These are phyloP conservation scores for Oplegnathus fasciatus DNA, from an alignment of 2,113 vertebrate genomes.

Conservation along the genomic window DNA sequence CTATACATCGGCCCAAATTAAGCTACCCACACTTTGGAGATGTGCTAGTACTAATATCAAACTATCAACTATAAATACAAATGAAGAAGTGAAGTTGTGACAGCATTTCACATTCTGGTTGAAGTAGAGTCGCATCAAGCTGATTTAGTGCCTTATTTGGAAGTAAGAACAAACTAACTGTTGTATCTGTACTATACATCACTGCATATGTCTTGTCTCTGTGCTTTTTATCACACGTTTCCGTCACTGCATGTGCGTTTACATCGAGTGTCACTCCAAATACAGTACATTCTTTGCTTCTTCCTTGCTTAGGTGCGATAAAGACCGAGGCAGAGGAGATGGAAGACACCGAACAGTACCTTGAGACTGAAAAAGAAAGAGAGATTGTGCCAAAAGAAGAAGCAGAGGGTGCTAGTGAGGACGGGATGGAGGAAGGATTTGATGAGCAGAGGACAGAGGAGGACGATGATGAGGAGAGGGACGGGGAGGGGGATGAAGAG, in stretches of 20 bases:
- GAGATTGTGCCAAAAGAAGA: slow-evolving; percentile 57
- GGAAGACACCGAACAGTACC: slow-evolving; percentile 77
- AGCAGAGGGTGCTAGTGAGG: slow-evolving; percentile 64
- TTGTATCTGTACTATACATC: neutral
- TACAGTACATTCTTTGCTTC: slow-evolving; percentile 51
- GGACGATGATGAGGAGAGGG: slow-evolving; percentile 81
- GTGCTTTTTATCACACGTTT: neutral
- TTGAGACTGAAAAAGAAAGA: slow-evolving; percentile 69
- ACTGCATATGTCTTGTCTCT: neutral
- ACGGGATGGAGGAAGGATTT: slow-evolving; percentile 75
- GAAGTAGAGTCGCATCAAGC: neutral
- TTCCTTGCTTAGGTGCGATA: slow-evolving; percentile 70
- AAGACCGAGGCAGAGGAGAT: slow-evolving; percentile 80
- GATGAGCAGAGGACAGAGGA: slow-evolving; percentile 84
- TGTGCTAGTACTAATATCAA: slow-evolving; percentile 45
- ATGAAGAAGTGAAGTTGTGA: slow-evolving; percentile 61
- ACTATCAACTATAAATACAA: slow-evolving; percentile 55
- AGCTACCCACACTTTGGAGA: slow-evolving; percentile 62
- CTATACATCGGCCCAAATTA: slow-evolving; percentile 57
- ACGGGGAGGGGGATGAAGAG: slow-evolving; percentile 75
- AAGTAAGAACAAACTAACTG: neutral
- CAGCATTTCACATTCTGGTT: neutral
- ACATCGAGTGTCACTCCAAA: slow-evolving; percentile 14
- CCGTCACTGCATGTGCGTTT: neutral
- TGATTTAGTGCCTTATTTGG: slow-evolving; percentile 42